A percentile compares a stretch with the other conserved stretches of the same genome.
Evolutionary conservation across 1,140 invertebrate species (phyloP).

Genomic region (Muscidifurax raptorellus): DNA sequence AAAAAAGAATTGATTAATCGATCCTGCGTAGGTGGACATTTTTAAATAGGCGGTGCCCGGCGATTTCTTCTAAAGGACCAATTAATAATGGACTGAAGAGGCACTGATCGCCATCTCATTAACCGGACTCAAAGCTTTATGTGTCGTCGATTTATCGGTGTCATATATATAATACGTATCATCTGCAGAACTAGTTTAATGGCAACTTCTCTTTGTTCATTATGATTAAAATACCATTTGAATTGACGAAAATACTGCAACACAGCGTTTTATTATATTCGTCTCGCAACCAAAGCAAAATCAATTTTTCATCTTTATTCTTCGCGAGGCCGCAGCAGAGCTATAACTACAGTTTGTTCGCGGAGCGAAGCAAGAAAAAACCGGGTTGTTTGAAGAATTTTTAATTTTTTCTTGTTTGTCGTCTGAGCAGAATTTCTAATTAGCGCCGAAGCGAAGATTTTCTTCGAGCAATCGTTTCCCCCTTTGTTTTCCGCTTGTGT

Average conservation of each 20-base stretch:
- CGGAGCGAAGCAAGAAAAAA: neutral
- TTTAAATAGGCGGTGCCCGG: constrained; percentile 5
- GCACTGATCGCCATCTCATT: constrained; percentile 13
- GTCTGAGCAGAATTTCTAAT: constrained; percentile 38
- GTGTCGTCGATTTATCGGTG: constrained; percentile 25
- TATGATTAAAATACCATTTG: too few species aligned
- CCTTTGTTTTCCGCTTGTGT: constrained; percentile 42
- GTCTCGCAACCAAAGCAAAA: too few species aligned
- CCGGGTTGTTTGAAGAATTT: constrained; percentile 45
- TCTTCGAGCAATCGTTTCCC: constrained; percentile 22
- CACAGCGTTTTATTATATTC: too few species aligned
- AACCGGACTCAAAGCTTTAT: neutral
- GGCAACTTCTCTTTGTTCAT: neutral
- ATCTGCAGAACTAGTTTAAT: neutral
- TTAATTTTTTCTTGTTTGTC: constrained; percentile 41
- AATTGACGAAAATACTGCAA: too few species aligned
- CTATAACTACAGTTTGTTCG: constrained; percentile 2
- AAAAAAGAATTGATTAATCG: constrained; percentile 6
- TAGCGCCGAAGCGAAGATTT: constrained; percentile 32
- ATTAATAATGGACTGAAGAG: constrained; percentile 33
- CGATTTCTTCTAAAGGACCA: constrained; percentile 15
- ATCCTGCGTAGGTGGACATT: neutral
- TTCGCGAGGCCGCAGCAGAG: neutral
- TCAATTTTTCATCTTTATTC: neutral
- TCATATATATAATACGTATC: constrained; percentile 1